Evolutionary conservation across 2,113 vertebrate species (phyloP).

Genomic region (Dolichallabes microphthalmus): DNA sequence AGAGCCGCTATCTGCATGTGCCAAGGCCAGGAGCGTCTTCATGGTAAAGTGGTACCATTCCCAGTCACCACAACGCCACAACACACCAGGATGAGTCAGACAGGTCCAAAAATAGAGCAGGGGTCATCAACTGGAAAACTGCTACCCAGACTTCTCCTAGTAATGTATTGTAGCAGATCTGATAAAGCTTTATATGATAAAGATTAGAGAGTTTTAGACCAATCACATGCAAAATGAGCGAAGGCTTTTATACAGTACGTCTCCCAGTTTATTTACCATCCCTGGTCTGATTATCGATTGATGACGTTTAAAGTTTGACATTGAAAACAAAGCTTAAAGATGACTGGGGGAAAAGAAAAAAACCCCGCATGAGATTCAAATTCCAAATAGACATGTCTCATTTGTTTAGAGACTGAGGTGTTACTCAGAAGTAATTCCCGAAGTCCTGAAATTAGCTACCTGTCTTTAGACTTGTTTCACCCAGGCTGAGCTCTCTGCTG

Average conservation of each 20-base stretch:
- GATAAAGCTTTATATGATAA: not conserved
- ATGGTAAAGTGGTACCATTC: too few relatives aligned
- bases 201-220: not conserved
- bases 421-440: not conserved
- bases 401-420: not conserved
- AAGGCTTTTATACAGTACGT: not conserved
- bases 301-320: not conserved
- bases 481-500: constrained; percentile 52
- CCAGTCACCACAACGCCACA: too few relatives aligned
- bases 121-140: not conserved
- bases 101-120: too few relatives aligned
- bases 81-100: too few relatives aligned
- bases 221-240: not conserved
- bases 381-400: not conserved
- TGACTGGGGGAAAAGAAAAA: not conserved
- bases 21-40: too few relatives aligned
- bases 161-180: not conserved
- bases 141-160: not conserved
- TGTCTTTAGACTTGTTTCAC: constrained; percentile 62
- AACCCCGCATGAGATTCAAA: not conserved
- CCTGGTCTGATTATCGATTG: not conserved
- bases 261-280: not conserved
- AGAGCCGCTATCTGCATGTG: too few relatives aligned
- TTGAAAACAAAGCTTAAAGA: not conserved
- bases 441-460: constrained; percentile 13